Percentiles rank a stretch among this genome's conserved stretches.
These are phyloP conservation scores for Spondyliosoma cantharus DNA, from an alignment of 2,797 vertebrate species.

Conservation along the genomic window DNA sequence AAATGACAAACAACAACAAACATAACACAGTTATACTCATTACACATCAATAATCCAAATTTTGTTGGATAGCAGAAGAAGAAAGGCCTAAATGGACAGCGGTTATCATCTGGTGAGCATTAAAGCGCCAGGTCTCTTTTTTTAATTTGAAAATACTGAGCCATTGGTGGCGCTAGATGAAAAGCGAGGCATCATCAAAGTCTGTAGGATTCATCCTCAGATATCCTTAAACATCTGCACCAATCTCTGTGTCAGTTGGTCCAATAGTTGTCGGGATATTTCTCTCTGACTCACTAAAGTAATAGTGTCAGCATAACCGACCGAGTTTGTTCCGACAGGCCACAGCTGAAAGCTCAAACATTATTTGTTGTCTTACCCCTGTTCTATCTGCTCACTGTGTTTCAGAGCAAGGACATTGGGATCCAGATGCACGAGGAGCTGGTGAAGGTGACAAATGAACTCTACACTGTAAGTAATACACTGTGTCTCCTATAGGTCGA, in stretches of 20 bases:
- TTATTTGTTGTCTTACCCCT: slow-evolving; percentile 34
- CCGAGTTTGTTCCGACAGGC: slow-evolving; percentile 29
- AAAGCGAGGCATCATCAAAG: background rate
- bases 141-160: background rate
- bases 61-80: background rate
- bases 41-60: background rate
- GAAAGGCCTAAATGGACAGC: background rate
- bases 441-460: slow-evolving; percentile 97
- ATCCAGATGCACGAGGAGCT: slow-evolving; percentile 99
- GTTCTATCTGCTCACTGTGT: slow-evolving; percentile 62
- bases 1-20: background rate
- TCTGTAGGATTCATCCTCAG: slow-evolving; percentile 1
- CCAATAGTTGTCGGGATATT: background rate
- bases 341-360: slow-evolving; percentile 24
- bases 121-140: background rate
- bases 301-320: background rate
- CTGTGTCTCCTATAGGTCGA: slow-evolving; percentile 39
- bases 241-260: background rate
- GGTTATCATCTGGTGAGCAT: background rate
- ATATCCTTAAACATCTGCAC: slow-evolving; percentile 15
- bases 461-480: slow-evolving; percentile 93
- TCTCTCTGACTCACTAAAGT: slow-evolving; percentile 25
- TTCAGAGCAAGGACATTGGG: slow-evolving; percentile 98
- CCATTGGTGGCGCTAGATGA: background rate
- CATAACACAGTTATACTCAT: background rate